Conservation (phyloP, 2,797 vertebrate species). For the Helostoma temminkii region DNA sequence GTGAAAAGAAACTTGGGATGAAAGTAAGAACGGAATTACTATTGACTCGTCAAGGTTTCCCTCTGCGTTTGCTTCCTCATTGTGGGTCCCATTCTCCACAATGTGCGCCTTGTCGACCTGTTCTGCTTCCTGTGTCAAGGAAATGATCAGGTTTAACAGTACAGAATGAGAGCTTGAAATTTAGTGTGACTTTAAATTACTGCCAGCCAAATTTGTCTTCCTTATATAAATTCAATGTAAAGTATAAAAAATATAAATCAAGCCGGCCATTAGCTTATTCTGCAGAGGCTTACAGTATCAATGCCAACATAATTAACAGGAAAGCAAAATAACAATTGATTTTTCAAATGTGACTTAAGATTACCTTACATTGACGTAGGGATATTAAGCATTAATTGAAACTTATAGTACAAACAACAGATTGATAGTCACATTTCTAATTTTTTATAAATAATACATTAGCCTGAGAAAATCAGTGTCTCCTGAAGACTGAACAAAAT, state of each 20-base stretch:
- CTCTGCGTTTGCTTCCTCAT: conserved; percentile 60
- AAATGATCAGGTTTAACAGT: conserved; percentile 62
- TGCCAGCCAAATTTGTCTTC: not conserved
- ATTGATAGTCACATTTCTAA: no score
- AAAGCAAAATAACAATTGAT: not conserved
- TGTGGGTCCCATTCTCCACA: conserved; percentile 81
- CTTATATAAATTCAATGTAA: not conserved
- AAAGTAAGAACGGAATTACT: conserved; percentile 72
- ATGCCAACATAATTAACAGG: no score
- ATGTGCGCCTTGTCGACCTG: conserved; percentile 66
- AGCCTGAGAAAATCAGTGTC: no score
- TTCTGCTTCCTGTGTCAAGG: conserved; percentile 77
- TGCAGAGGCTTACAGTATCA: no score
- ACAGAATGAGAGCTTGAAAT: not conserved
- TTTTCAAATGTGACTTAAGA: not conserved
- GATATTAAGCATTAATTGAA: no score
- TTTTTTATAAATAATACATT: no score
- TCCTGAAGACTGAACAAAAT: no score
- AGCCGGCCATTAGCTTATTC: no score
- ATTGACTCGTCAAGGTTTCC: conserved; percentile 67
- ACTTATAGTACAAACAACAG: no score
- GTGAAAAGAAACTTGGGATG: conserved; percentile 47
- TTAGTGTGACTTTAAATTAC: not conserved
- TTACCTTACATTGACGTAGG: not conserved
- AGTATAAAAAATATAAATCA: no score